A percentile compares a stretch with the other conserved stretches of the same genome.
Conservation (phyloP, 2,888 invertebrate genomes). For the Pseudanteris insignis region DNA sequence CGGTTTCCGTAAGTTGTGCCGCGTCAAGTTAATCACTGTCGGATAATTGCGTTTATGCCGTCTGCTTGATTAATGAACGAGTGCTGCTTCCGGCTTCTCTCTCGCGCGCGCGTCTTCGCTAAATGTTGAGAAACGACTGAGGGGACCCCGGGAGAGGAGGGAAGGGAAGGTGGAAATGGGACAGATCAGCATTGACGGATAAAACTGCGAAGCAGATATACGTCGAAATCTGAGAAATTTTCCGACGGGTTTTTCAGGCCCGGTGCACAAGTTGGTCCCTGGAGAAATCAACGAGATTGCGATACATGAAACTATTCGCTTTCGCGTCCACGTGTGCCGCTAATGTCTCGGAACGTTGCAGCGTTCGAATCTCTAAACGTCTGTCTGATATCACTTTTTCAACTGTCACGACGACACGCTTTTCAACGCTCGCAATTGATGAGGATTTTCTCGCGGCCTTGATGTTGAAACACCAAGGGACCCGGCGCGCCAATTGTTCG, state of each 20-base stretch:
- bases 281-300: conserved; percentile 32
- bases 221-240: conserved; percentile 12
- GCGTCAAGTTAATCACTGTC: conserved; percentile 61
- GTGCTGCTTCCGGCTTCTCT: not conserved
- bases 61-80: conserved; percentile 26
- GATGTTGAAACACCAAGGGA: no score
- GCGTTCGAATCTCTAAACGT: no score
- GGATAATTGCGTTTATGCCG: conserved; percentile 52
- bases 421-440: no score
- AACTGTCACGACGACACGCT: no score
- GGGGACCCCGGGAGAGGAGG: no score
- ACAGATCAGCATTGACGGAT: no score
- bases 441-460: no score
- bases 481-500: no score
- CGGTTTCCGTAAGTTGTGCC: conserved; percentile 33
- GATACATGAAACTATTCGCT: conserved; percentile 37
- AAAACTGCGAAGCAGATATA: conserved; percentile 24
- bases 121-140: not conserved
- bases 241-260: conserved; percentile 25
- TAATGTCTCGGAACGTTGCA: conserved; percentile 23
- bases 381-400: no score
- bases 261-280: conserved; percentile 33
- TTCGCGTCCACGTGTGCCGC: conserved; percentile 34
- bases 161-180: no score
- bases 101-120: not conserved